phyloP scores from a whole-genome alignment of 2,797 vertebrate species.

The Lemur catta region DNA sequence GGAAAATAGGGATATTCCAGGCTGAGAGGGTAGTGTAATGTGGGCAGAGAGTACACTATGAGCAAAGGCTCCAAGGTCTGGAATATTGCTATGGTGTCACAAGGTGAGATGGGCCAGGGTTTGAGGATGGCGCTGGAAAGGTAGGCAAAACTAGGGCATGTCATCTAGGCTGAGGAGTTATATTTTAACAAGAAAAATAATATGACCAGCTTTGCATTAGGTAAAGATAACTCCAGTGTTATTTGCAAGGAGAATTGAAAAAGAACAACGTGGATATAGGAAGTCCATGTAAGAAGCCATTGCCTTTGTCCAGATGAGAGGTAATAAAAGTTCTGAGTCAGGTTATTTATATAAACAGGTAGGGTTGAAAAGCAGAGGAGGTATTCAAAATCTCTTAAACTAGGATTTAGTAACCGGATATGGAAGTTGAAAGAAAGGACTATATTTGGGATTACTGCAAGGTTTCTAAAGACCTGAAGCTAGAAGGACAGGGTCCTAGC shows the following conservation, averaged over 20 bases:
- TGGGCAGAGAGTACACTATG: background rate
- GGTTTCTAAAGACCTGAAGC: background rate
- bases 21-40: background rate
- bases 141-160: background rate
- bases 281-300: background rate
- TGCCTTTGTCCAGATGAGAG: background rate
- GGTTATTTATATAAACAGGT: background rate
- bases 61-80: background rate
- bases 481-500: background rate
- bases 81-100: background rate
- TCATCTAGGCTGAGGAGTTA: background rate
- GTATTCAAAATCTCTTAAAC: background rate
- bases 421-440: background rate
- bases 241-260: background rate
- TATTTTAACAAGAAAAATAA: background rate
- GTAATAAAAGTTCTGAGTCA: background rate
- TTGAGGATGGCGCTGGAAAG: background rate
- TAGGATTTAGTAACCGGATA: background rate
- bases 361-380: conserved; percentile 1
- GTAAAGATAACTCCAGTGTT: background rate
- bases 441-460: background rate
- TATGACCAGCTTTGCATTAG: background rate
- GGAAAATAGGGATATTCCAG: background rate
- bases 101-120: background rate
- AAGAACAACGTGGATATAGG: background rate